Evolutionary conservation across 2,797 vertebrate genomes (phyloP).

Genomic region (Cirrhinus mrigala): DNA sequence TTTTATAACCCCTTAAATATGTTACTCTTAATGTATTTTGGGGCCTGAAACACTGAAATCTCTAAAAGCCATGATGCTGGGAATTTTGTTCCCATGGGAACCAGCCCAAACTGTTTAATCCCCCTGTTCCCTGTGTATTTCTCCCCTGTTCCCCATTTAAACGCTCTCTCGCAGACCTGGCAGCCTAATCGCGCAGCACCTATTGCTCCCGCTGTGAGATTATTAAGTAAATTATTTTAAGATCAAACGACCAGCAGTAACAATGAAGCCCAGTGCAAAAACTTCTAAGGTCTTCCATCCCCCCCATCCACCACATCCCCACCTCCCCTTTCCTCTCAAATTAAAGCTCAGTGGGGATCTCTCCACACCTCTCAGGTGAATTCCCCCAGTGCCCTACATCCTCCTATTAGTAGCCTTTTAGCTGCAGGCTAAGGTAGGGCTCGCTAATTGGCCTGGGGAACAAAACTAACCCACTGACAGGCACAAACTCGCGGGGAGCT

Average conservation of each 20-base stretch:
- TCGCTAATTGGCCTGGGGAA: slow-evolving; percentile 99
- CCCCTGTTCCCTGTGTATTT: slow-evolving; percentile 62
- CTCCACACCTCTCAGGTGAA: slow-evolving; percentile 93
- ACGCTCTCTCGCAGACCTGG: slow-evolving; percentile 86
- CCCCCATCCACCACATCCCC: slow-evolving; percentile 68
- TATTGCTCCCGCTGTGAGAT: slow-evolving; percentile 99
- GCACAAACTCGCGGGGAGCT: slow-evolving; percentile 92
- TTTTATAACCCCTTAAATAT: background rate
- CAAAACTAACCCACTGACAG: slow-evolving; percentile 98
- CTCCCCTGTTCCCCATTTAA: slow-evolving; percentile 9
- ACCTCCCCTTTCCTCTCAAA: slow-evolving; percentile 80
- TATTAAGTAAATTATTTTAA: slow-evolving; percentile 99
- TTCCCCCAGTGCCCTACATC: slow-evolving; percentile 75
- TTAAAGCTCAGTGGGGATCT: slow-evolving; percentile 94
- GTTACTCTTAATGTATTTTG: slow-evolving; percentile 12
- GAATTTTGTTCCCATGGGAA: slow-evolving; percentile 77
- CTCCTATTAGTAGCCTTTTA: slow-evolving; percentile 92
- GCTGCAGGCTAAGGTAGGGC: slow-evolving; percentile 98
- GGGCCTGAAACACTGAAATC: slow-evolving; percentile 26
- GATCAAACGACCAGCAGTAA: slow-evolving; percentile 98
- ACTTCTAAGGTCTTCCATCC: slow-evolving; percentile 89
- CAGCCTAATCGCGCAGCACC: slow-evolving; percentile 96
- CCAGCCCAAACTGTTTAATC: slow-evolving; percentile 75
- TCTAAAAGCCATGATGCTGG: slow-evolving; percentile 60
- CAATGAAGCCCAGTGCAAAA: slow-evolving; percentile 99